These are phyloP conservation scores for Chrysodeixis includens DNA, from an alignment of 2,888 invertebrate genomes.

Conservation along the genomic window DNA sequence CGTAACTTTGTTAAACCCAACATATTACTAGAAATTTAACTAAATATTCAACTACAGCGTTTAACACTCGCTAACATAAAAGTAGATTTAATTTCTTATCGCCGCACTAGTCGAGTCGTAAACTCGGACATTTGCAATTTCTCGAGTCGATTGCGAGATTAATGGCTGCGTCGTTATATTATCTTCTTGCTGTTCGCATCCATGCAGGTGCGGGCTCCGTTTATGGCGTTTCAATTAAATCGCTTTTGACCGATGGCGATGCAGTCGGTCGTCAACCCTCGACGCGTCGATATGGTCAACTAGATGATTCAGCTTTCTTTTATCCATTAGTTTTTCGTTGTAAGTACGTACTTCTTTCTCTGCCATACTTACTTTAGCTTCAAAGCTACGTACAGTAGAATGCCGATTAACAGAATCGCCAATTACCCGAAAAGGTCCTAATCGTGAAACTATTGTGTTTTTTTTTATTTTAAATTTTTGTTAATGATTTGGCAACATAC, in stretches of 20 bases:
- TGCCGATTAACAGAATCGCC: no score
- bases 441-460: no score
- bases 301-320: constrained; percentile 54
- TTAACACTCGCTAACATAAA: constrained; percentile 41
- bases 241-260: constrained; percentile 80
- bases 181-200: constrained; percentile 57
- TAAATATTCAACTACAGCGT: constrained; percentile 18
- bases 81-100: constrained; percentile 47
- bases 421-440: no score
- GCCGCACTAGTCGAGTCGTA: constrained; percentile 43
- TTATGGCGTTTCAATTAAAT: constrained; percentile 86
- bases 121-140: constrained; percentile 57
- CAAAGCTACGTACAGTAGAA: no score
- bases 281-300: constrained; percentile 39
- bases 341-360: constrained; percentile 12
- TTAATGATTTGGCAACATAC: no score
- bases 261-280: constrained; percentile 61
- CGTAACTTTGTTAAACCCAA: not conserved
- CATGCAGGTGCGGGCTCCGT: constrained; percentile 75
- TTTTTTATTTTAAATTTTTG: no score
- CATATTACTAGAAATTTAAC: constrained; percentile 1
- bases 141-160: constrained; percentile 61
- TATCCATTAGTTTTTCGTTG: constrained; percentile 45
- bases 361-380: no score
- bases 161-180: constrained; percentile 56